phyloP scores from a whole-genome alignment of 2,797 vertebrate species.

The Momotus momota region DNA sequence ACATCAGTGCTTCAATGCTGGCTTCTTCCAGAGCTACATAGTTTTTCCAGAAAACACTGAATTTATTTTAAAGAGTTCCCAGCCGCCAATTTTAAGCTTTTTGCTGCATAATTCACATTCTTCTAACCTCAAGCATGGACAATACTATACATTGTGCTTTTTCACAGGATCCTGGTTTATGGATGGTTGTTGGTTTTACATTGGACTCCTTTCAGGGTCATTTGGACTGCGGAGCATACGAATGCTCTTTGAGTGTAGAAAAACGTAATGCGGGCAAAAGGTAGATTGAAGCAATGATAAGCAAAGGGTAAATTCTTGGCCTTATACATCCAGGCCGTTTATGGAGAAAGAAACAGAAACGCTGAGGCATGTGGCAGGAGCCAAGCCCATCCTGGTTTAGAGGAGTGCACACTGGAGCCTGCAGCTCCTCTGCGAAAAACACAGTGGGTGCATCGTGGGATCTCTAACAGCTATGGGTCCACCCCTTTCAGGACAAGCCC shows the following conservation, averaged over 20 bases:
- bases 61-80: not conserved
- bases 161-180: not conserved
- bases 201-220: not conserved
- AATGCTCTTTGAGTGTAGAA: not conserved
- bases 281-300: not conserved
- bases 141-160: not conserved
- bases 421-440: not conserved
- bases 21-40: not conserved
- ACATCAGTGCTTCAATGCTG: not conserved
- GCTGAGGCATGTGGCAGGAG: not conserved
- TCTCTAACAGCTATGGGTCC: not conserved
- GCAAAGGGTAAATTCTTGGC: not conserved
- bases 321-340: not conserved
- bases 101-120: not conserved
- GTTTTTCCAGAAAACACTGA: not conserved
- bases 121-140: not conserved
- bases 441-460: accelerated
- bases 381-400: not conserved
- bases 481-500: not conserved
- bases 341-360: not conserved
- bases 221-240: not conserved
- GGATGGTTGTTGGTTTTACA: not conserved
- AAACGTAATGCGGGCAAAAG: not conserved
- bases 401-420: not conserved
- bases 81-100: not conserved